phyloP scores from a whole-genome alignment of 1,140 invertebrate species.

The Bombus cullumanus region DNA sequence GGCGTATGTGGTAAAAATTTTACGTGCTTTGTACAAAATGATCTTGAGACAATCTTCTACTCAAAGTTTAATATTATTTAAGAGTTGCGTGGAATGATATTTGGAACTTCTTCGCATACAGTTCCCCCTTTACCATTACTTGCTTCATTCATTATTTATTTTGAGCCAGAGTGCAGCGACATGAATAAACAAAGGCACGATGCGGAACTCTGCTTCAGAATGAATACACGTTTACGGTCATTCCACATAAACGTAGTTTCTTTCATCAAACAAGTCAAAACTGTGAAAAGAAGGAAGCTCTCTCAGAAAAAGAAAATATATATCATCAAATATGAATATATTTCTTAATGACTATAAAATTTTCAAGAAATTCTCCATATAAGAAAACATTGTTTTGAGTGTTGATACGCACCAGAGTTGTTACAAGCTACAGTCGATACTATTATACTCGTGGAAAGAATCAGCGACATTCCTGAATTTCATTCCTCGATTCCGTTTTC shows the following conservation, averaged over 20 bases:
- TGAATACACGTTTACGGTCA: neutral
- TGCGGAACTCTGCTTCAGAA: neutral
- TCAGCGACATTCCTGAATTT: constrained; percentile 62
- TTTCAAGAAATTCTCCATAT: neutral
- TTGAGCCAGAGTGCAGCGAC: neutral
- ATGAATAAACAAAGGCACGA: neutral
- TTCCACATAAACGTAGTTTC: neutral
- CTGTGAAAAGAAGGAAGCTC: neutral
- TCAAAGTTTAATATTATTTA: too few relatives aligned
- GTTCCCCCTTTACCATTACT: neutral
- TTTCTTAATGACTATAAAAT: neutral
- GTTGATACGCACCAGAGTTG: neutral
- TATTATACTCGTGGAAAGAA: constrained; percentile 15
- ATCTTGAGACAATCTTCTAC: too few relatives aligned
- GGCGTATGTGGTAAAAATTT: too few relatives aligned
- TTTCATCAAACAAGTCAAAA: neutral
- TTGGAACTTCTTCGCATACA: neutral
- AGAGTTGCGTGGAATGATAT: too few relatives aligned
- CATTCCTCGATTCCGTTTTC: constrained; percentile 49
- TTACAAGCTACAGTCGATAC: neutral
- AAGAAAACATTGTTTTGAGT: neutral
- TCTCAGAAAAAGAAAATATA: neutral
- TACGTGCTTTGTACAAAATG: too few relatives aligned
- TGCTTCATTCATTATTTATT: neutral
- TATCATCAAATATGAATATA: neutral